Evolutionary conservation across 1,140 invertebrate genomes (phyloP).

Genomic region (Drosophila takahashii): DNA sequence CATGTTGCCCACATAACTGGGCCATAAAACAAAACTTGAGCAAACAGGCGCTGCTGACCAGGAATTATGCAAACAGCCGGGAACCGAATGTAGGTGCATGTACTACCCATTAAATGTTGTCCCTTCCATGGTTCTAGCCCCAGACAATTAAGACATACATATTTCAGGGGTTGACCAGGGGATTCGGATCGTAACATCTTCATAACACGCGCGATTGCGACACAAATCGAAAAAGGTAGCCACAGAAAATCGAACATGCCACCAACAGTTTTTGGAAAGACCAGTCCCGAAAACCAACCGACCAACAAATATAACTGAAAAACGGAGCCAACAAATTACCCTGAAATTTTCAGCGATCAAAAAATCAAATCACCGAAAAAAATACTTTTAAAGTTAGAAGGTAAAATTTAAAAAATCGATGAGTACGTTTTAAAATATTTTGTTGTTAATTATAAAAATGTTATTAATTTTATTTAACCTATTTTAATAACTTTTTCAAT

Average conservation of each 20-base stretch:
- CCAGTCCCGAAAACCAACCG: constrained; percentile 17
- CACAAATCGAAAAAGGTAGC: constrained; percentile 34
- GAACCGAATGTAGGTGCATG: constrained; percentile 8
- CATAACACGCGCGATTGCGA: constrained; percentile 78
- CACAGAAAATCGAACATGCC: constrained; percentile 45
- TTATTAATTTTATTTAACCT: too few species aligned
- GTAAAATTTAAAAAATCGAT: neutral
- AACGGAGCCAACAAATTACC: constrained; percentile 73
- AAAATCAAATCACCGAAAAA: constrained; percentile 23
- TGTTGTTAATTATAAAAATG: too few species aligned
- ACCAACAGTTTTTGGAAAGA: constrained; percentile 68
- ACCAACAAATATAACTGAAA: constrained; percentile 27
- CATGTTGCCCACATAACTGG: constrained; percentile 50
- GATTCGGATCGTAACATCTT: constrained; percentile 64
- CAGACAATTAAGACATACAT: constrained; percentile 51
- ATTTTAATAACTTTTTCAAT: too few species aligned
- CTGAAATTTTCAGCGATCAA: constrained; percentile 66
- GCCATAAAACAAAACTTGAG: constrained; percentile 48
- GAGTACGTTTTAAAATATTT: too few species aligned
- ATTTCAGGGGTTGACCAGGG: constrained; percentile 46
- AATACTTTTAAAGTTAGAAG: too few species aligned
- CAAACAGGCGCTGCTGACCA: constrained; percentile 36
- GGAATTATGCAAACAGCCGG: constrained; percentile 38
- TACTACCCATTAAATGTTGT: neutral
- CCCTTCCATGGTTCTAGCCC: constrained; percentile 10